Evolutionary conservation across 2,797 vertebrate species (phyloP).

Genomic region (Sebastes matsubarae): DNA sequence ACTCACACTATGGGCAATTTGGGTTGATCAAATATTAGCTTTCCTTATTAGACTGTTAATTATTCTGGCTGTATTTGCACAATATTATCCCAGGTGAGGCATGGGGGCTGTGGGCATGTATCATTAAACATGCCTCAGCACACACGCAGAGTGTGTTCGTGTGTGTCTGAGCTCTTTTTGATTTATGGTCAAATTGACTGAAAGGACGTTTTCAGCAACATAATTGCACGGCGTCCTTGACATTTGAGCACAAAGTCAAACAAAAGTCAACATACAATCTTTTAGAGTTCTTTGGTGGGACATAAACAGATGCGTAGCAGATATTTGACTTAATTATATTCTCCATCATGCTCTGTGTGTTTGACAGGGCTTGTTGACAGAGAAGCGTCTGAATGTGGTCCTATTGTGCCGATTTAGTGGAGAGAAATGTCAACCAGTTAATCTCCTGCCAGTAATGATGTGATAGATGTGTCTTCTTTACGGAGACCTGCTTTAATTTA

Average conservation of each 20-base stretch:
- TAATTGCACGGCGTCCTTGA: conserved; percentile 57
- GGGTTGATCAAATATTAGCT: conserved; percentile 77
- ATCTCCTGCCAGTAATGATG: conserved; percentile 68
- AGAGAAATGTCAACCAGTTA: conserved; percentile 72
- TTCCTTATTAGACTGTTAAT: conserved; percentile 71
- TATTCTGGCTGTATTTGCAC: conserved; percentile 60
- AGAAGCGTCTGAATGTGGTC: conserved; percentile 44
- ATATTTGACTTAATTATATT: conserved; percentile 73
- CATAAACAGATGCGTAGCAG: conserved; percentile 21
- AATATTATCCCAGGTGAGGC: conserved; percentile 45
- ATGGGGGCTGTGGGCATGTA: neutral
- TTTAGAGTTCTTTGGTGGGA: conserved; percentile 11
- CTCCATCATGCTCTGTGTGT: conserved; percentile 58
- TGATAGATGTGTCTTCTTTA: conserved; percentile 69
- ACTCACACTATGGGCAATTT: conserved; percentile 60
- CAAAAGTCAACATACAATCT: conserved; percentile 22
- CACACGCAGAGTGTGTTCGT: neutral
- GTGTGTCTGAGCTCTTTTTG: conserved; percentile 11
- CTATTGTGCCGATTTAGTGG: conserved; percentile 53
- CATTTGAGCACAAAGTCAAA: conserved; percentile 50
- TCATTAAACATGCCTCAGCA: conserved; percentile 35
- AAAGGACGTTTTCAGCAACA: conserved; percentile 50
- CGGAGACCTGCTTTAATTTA: conserved; percentile 69
- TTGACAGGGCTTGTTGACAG: conserved; percentile 48
- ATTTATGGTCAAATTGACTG: conserved; percentile 61